Conservation (phyloP, 2,888 invertebrate species). For the Microplitis manilae region DNA sequence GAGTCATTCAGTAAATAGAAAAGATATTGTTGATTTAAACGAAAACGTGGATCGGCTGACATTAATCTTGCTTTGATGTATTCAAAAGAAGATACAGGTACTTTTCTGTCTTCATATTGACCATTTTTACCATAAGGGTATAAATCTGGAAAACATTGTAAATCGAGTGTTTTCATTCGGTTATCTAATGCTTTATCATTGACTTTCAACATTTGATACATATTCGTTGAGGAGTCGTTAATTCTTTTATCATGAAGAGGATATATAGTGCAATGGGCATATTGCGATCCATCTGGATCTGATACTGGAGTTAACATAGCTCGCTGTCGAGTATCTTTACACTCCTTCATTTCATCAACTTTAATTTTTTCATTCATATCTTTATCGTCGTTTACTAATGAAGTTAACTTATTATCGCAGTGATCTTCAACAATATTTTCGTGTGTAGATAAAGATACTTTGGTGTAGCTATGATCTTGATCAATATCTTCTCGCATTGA, state of each 20-base stretch:
- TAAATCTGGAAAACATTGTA: not conserved
- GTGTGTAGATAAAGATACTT: not conserved
- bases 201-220: not conserved
- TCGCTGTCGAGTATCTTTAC: not conserved
- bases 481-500: not conserved
- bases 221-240: not conserved
- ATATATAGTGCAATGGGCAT: not conserved
- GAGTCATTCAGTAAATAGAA: not conserved
- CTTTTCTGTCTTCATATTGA: not conserved
- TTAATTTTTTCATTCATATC: not conserved
- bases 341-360: not conserved
- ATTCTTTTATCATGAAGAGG: not conserved
- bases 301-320: not conserved
- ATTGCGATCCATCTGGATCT: not conserved
- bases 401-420: not conserved
- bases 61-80: not conserved
- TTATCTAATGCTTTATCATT: constrained; percentile 3
- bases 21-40: not conserved
- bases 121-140: not conserved
- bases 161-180: not conserved
- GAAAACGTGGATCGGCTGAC: not conserved
- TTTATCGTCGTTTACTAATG: not conserved
- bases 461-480: not conserved
- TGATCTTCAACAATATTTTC: not conserved
- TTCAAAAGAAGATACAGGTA: not conserved